Base-by-base conservation (phyloP, 2,797 vertebrate genomes). In the Schizopygopsis pylzovi region DNA sequence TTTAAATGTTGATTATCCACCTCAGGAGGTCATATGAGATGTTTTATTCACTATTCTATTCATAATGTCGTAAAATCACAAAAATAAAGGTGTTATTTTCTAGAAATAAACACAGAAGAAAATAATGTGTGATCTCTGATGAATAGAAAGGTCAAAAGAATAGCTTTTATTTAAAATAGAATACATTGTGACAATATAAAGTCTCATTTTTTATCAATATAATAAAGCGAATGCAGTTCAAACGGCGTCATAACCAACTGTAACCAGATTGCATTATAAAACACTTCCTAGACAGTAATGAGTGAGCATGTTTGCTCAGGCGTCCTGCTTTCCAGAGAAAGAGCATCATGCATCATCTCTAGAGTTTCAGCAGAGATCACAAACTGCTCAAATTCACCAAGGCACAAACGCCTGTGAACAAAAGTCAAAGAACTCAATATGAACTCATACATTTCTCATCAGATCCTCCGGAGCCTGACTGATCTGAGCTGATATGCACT, bases 401-500 rank as follows among this genome's bases (percentile, higher is more conserved):
- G 13, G n/a, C 76, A 77, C 49, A 79, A 79, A 77, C 41, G 37
- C 54, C 22, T 61, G 37, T 41, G 33, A 39, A 20, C 18, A 20
- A 70, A 41, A 41, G 18, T 41, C 37, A 70, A 61, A 41, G 0
- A 79, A 61, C 54, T 79, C 54, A 10, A 61, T 43, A 18, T 79
- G 54, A 79, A 43, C 37, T 78, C 37, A 43, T 78, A n/a, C 2
- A 79, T 79, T 61, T 79, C 76, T 43, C 54, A 79, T 61, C 39
- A 61, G 54, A 41, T 61, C 61, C 76, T 61, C 54, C 2, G 13
- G 16, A 79, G 76, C 22, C 39, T 79, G 76, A 79, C 61, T 43
- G 54, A 79, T 61, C 37, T 41, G 37, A 79, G 54, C 39, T 61
- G 28, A 3, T 59, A 10, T 43, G 52, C 37, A 39, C 75, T 59